Evolutionary conservation across 37 sponge, comb jelly and placozoan genomes (phyloP), one percentile per base, ranked within the genome.

Genomic region (Chondrosia reniformis): DNA sequence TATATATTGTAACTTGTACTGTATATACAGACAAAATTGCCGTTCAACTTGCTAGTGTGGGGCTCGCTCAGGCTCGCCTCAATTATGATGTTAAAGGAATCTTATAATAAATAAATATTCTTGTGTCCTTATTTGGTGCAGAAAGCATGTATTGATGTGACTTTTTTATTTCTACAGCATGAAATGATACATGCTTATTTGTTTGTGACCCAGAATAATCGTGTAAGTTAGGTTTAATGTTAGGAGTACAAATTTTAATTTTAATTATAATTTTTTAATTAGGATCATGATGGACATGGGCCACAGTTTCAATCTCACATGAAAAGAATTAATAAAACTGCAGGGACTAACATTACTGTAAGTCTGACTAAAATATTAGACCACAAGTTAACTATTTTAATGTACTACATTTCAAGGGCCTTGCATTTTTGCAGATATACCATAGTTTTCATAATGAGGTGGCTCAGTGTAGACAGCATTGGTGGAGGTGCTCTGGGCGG

Each of bases 151-250:
- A n/a, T n/a, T n/a, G n/a, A n/a, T n/a, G n/a, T n/a, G n/a, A n/a
- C n/a, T n/a, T n/a, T n/a, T n/a, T 7, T 56, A 65, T 33, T 45
- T 36, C 52, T 59, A 17, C 67, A 96, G 92, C 99, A 98, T 45
- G 99, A 98, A 75, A 98, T 98, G 99, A 98, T 98, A 17, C 99
- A 98, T 75, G 99, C 99, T 27, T 93, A 76, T 42, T 90, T 98
- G 40, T 98, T 98, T 75, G 94, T 98, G 33, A 93, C 94, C 46
- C 82, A 93, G 21, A 88, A 90, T 71, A 90, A 95, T 72, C 89
- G 61, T 44, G 95, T 91, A 46, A 77, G 86, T 64, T 3, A 28
- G 33, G 71, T 31, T 7, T 61, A 38, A 33, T 17, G n/a, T 58
- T 52, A 21, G 21, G 4, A 4, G 8, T 75, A 37, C 38, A 58